Percentiles rank a stretch among this genome's conserved stretches.
phyloP scores from a whole-genome alignment of 1,140 invertebrate species.

The Temnothorax longispinosus region DNA sequence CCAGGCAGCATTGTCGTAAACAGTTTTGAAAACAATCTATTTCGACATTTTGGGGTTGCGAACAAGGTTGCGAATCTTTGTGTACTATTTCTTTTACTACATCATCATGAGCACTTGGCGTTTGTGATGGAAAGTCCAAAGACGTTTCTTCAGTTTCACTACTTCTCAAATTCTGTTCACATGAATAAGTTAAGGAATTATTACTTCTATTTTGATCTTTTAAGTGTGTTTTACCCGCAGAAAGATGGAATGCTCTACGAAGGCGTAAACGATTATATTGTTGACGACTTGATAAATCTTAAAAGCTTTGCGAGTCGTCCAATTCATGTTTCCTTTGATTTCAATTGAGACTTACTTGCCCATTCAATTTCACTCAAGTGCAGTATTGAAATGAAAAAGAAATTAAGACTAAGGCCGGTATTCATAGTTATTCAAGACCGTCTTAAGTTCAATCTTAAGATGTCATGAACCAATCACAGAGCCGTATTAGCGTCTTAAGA shows the following conservation, averaged over 20 bases:
- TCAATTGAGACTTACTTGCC: neutral
- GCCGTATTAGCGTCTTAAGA: too few species aligned
- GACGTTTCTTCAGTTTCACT: neutral
- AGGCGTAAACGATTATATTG: neutral
- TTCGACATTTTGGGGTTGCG: neutral
- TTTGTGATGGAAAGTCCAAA: neutral
- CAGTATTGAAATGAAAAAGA: neutral
- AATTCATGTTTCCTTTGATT: constrained; percentile 1
- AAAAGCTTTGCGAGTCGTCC: constrained; percentile 2
- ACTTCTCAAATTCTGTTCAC: neutral
- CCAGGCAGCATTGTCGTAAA: neutral
- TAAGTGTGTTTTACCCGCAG: neutral
- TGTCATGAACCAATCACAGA: too few species aligned
- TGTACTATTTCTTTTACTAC: neutral
- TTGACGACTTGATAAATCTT: constrained; percentile 4
- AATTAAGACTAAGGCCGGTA: neutral
- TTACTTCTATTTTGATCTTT: neutral
- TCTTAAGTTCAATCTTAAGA: too few species aligned
- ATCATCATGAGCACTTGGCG: neutral
- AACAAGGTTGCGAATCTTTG: neutral
- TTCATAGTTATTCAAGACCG: too few species aligned
- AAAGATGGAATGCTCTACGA: neutral
- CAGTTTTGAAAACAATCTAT: neutral
- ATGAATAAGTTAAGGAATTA: neutral
- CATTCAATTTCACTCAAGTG: neutral